Evolutionary conservation across 2,797 vertebrate species (phyloP).

Genomic region (Hypotaenidia philippensis): DNA sequence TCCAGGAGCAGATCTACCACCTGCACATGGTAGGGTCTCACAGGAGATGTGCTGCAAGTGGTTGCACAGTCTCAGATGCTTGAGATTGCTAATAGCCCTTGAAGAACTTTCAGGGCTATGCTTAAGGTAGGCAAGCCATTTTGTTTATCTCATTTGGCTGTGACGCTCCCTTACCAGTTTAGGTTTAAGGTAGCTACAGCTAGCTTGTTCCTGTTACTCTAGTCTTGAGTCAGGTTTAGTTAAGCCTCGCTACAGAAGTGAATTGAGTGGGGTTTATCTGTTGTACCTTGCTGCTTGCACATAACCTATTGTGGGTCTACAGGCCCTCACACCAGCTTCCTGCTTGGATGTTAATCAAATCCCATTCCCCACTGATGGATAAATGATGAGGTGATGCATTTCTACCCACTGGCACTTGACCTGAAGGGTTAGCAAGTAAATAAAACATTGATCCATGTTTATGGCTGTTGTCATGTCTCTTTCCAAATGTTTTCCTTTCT

Average conservation of each 20-base stretch:
- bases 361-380: neutral
- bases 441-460: slow-evolving; percentile 2
- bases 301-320: neutral
- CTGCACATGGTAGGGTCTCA: neutral
- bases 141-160: neutral
- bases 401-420: neutral
- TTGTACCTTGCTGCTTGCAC: neutral
- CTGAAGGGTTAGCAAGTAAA: neutral
- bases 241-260: neutral
- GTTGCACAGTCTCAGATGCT: neutral
- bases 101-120: neutral
- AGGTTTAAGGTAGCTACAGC: neutral
- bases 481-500: slow-evolving; percentile 1
- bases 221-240: neutral
- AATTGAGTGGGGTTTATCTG: neutral
- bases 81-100: neutral
- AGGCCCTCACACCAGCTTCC: neutral
- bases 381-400: neutral
- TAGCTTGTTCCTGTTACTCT: neutral
- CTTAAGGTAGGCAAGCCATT: neutral
- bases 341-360: neutral
- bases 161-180: neutral
- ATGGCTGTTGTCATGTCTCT: slow-evolving; percentile 9
- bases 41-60: neutral
- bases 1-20: neutral